Evolutionary conservation across 2,888 invertebrate species (phyloP), one percentile per base, ranked within the genome.

Genomic region (Aproaerema taeniolella): DNA sequence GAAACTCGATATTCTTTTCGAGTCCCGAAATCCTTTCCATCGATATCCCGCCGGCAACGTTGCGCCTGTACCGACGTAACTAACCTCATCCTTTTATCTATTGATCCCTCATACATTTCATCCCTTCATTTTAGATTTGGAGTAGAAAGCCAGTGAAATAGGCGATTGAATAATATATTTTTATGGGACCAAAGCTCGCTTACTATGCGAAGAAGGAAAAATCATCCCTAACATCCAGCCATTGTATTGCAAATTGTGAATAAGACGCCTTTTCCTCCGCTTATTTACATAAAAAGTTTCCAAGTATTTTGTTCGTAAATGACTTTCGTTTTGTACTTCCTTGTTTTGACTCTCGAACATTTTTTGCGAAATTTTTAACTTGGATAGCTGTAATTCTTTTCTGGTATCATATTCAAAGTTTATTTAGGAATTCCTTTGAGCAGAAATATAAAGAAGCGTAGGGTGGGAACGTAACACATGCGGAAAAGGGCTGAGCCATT

Each of bases 171-270:
- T 83, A 80, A 83, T 83, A 83, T 79, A 80, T 78, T 79, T 82
- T 78, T 75, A 80, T 79, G 70, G 70, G 62, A 67, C 69, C 67
- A 69, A 70, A 76, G 73, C 71, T 66, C 63, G 72, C 75, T 80
- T 77, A 75, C 79, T 73, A 73, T 74, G 71, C 78, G 73, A 77
- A 78, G 69, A 74, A 68, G 79, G 76, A 79, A 81, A 82, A 79
- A 83, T 81, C 78, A 81, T 81, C 70, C 76, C 74, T 71, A 76
- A 76, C 71, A 72, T 75, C 71, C 68, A 62, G 56, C 80, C 65
- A 83, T 83, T 85, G 83, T 85, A 76, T 81, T 80, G 78, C 78
- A 85, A 85, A 83, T 83, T 83, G 77, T 74, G 77, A 73, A 67
- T 71, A 74, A 75, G 74, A 68, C 67, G 72, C 68, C 68, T 71